These are phyloP conservation scores for Parauchenoglanis punctatus DNA, from an alignment of 2,797 vertebrate genomes.

Conservation along the genomic window DNA sequence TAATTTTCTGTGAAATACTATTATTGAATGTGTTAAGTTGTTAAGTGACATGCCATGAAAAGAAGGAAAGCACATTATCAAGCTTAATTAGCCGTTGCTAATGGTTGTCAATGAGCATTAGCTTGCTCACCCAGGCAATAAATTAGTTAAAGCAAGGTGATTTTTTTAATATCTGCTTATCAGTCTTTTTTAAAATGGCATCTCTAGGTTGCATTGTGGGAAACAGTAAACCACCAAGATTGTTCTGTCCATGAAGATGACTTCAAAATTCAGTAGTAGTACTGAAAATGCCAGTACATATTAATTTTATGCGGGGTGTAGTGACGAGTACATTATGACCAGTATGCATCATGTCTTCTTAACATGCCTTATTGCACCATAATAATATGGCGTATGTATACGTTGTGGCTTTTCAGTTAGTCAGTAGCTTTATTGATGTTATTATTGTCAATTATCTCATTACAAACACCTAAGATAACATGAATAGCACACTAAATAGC, in stretches of 20 bases:
- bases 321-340: not conserved
- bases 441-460: not conserved
- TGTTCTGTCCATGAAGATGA: not conserved
- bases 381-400: not conserved
- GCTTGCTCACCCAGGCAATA: not conserved
- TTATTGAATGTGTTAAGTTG: not conserved
- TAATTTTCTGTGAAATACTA: not conserved
- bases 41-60: not conserved
- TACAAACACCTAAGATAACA: not conserved
- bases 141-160: slow-evolving; percentile 4
- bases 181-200: not conserved
- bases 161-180: not conserved
- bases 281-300: not conserved
- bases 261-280: not conserved
- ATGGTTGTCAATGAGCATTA: slow-evolving; percentile 23
- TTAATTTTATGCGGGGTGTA: not conserved
- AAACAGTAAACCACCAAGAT: not conserved
- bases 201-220: not conserved
- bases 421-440: not conserved
- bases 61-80: not conserved
- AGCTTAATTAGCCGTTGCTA: slow-evolving; percentile 18
- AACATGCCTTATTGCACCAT: too few species aligned
- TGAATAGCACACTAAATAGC: not conserved
- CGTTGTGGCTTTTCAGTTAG: not conserved
- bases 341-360: not conserved